Base-by-base conservation (phyloP, 2,888 invertebrate species). In the Ommatoiulus sabulosus region DNA sequence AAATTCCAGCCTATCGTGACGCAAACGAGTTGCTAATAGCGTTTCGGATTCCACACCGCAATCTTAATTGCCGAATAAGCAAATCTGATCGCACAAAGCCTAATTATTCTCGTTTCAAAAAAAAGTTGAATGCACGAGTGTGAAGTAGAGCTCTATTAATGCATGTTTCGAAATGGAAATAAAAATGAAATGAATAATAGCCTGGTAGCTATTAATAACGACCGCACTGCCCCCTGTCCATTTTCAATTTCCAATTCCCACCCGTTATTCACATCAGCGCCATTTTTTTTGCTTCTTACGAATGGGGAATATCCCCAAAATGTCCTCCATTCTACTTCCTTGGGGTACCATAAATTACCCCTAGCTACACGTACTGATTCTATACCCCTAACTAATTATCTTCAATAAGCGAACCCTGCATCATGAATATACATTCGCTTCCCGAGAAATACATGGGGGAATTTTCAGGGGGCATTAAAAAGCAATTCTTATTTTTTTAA, bases 301-400 rank as follows among this genome's bases (percentile, higher is more conserved):
- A 5, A 57, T 57, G 57, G 57, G 57, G 57, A 57, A 57, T 57
- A 57, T 57, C 17, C 17, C 17, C 17, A 57, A 57, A 17, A 57
- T 57, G 57, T 48, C 8, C 17, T 57, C 17, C 57, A 57, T 17
- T 48, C 48, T 12, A 57, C 57, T 57, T 57, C 57, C 17, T 57
- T 5, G 5, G 57, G 57, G 57, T 57, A 17, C 5, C 15, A 57
- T 57, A 57, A 57, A 57, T 57, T 57, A 57, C 57, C 57, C 57
- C 57, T n/a, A n/a, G n/a, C n/a, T 57, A 57, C 57, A 57, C 57
- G 57, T 57, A 57, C 17, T 57, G 57, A 17, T 17, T 57, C 57
- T 57, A 57, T 57, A 57, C 15, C 57, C 57, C 57, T 12, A 57
- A 57, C 57, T 57, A 57, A 57, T 57, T 57, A 57, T 57, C 57